phyloP scores from a whole-genome alignment of 2,888 invertebrate species.

The Calliopum simillimum region DNA sequence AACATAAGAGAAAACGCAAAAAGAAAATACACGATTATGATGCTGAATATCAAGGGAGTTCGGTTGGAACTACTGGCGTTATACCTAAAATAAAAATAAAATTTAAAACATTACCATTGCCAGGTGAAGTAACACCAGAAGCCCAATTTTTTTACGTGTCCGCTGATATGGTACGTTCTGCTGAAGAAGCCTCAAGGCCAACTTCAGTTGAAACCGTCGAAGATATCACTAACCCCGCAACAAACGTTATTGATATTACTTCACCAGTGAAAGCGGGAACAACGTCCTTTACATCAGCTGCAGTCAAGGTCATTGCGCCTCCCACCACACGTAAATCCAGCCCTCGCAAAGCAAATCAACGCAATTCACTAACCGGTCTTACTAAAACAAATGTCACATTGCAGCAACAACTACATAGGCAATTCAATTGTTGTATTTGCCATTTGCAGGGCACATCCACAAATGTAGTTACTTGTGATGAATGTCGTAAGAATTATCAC shows the following conservation, averaged over 20 bases:
- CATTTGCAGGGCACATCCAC: conserved; percentile 55
- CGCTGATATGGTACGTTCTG: conserved; percentile 69
- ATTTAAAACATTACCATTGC: conserved; percentile 65
- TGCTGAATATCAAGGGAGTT: conserved; percentile 69
- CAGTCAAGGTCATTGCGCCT: conserved; percentile 36
- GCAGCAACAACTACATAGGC: conserved; percentile 30
- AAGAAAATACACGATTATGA: conserved; percentile 77
- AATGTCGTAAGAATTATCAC: conserved; percentile 90
- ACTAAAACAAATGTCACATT: conserved; percentile 31
- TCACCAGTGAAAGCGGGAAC: conserved; percentile 26
- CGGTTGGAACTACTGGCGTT: conserved; percentile 66
- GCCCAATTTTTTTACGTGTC: conserved; percentile 85
- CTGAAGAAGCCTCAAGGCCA: conserved; percentile 64
- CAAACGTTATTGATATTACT: neutral
- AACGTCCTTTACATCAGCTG: conserved; percentile 32
- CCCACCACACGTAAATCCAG: conserved; percentile 58
- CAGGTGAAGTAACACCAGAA: conserved; percentile 78
- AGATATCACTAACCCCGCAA: conserved; percentile 45
- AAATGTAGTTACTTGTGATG: conserved; percentile 81
- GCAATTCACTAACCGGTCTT: conserved; percentile 43
- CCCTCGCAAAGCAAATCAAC: conserved; percentile 57
- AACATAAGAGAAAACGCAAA: conserved; percentile 84
- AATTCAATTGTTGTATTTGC: conserved; percentile 59
- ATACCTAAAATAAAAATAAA: conserved; percentile 84
- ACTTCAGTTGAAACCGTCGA: conserved; percentile 66